These are phyloP conservation scores for Choristoneura fumiferana DNA, from an alignment of 1,140 invertebrate genomes.

Conservation along the genomic window DNA sequence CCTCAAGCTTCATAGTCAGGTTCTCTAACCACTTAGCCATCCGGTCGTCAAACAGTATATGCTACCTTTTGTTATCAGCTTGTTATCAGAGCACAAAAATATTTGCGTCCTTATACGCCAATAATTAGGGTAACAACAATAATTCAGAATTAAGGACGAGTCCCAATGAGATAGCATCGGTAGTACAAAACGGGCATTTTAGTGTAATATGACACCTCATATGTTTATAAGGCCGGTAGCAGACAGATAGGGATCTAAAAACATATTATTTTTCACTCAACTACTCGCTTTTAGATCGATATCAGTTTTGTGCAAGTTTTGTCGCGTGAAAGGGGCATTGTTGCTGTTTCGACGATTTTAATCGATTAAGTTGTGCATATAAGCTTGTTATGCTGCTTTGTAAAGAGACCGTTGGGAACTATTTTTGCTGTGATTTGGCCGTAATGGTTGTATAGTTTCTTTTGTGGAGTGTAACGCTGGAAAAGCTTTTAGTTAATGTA, in stretches of 20 bases:
- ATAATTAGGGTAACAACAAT: slow-evolving; percentile 15
- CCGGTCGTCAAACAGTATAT: too few species aligned
- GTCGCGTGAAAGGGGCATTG: background rate
- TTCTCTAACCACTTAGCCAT: too few species aligned
- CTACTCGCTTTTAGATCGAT: slow-evolving; percentile 34
- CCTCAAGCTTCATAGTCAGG: too few species aligned
- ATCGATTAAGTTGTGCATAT: slow-evolving; percentile 3
- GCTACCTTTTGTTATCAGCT: too few species aligned
- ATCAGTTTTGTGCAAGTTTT: slow-evolving; percentile 42
- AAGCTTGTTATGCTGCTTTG: background rate
- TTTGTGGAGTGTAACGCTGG: too few species aligned
- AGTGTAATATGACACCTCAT: slow-evolving; percentile 20
- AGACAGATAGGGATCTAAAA: slow-evolving; percentile 55
- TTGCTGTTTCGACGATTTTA: background rate
- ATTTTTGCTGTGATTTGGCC: too few species aligned
- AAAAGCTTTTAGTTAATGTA: too few species aligned
- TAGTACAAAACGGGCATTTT: background rate
- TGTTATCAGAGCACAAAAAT: background rate
- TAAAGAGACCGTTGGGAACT: too few species aligned
- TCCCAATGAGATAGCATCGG: slow-evolving; percentile 11
- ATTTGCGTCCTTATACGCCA: slow-evolving; percentile 10
- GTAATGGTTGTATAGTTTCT: too few species aligned
- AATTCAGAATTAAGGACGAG: slow-evolving; percentile 11
- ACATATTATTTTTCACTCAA: slow-evolving; percentile 70
- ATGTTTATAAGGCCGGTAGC: slow-evolving; percentile 20